phyloP scores from a whole-genome alignment of 2,113 vertebrate species.

The Leptobrachium leishanense region DNA sequence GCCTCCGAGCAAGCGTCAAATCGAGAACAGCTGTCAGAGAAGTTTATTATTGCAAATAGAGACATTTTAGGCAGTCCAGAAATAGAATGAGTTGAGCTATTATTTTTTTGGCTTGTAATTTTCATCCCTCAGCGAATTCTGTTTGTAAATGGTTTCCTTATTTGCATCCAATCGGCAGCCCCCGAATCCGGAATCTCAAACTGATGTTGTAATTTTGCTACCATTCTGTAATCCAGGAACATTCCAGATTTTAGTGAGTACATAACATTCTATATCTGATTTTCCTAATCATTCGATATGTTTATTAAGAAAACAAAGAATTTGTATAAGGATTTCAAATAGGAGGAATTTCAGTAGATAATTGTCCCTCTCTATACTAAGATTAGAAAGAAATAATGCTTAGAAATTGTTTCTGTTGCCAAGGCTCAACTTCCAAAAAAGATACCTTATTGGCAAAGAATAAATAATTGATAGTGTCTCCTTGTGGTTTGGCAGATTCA shows the following conservation, averaged over 20 bases:
- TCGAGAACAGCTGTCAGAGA: neutral
- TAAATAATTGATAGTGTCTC: no score
- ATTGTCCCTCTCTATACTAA: neutral
- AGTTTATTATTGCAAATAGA: slow-evolving; percentile 23
- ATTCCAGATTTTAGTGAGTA: slow-evolving; percentile 15
- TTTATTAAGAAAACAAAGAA: neutral
- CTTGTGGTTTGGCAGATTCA: no score
- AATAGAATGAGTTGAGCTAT: slow-evolving; percentile 39
- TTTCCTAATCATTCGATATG: slow-evolving; percentile 4
- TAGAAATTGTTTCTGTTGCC: no score
- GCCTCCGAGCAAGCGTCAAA: slow-evolving; percentile 17
- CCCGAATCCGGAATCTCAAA: slow-evolving; percentile 16
- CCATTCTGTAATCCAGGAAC: slow-evolving; percentile 7
- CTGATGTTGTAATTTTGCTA: slow-evolving; percentile 27
- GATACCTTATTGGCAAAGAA: no score
- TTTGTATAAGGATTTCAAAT: neutral
- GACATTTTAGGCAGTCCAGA: slow-evolving; percentile 20
- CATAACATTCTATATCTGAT: neutral
- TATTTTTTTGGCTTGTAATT: slow-evolving; percentile 22
- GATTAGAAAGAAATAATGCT: neutral
- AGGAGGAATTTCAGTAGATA: neutral
- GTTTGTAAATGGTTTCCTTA: slow-evolving; percentile 39
- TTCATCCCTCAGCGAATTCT: slow-evolving; percentile 26
- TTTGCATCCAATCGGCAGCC: slow-evolving; percentile 38
- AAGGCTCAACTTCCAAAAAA: no score